phyloP scores from a whole-genome alignment of 2,888 invertebrate genomes.

The Tenodera sinensis region DNA sequence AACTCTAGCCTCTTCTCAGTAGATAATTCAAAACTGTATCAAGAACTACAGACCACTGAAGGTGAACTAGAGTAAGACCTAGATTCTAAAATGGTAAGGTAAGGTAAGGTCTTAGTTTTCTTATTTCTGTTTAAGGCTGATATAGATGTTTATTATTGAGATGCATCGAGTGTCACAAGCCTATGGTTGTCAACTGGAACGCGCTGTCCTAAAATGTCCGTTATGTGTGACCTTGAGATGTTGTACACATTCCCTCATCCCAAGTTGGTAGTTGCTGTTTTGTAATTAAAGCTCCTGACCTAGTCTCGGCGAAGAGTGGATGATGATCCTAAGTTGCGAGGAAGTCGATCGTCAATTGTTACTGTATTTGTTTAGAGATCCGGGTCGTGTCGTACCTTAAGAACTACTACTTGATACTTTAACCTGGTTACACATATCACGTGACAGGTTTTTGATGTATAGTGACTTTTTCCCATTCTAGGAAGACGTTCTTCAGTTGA shows the following conservation, averaged over 20 bases:
- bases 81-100: too few species aligned
- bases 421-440: neutral
- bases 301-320: neutral
- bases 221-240: neutral
- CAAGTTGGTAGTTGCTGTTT: neutral
- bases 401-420: neutral
- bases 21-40: too few species aligned
- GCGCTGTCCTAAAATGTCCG: neutral
- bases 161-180: neutral
- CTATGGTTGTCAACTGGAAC: neutral
- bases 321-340: neutral
- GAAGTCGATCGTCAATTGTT: neutral
- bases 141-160: too few species aligned
- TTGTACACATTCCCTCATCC: neutral
- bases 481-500: neutral
- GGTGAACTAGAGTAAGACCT: too few species aligned
- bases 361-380: neutral
- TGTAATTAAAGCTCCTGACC: neutral
- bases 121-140: too few species aligned
- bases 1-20: too few species aligned
- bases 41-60: too few species aligned
- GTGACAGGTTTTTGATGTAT: neutral
- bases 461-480: neutral
- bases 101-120: too few species aligned
- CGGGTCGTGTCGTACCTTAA: neutral